phyloP scores from a whole-genome alignment of 2,888 invertebrate species.

The Rhagonycha lutea region DNA sequence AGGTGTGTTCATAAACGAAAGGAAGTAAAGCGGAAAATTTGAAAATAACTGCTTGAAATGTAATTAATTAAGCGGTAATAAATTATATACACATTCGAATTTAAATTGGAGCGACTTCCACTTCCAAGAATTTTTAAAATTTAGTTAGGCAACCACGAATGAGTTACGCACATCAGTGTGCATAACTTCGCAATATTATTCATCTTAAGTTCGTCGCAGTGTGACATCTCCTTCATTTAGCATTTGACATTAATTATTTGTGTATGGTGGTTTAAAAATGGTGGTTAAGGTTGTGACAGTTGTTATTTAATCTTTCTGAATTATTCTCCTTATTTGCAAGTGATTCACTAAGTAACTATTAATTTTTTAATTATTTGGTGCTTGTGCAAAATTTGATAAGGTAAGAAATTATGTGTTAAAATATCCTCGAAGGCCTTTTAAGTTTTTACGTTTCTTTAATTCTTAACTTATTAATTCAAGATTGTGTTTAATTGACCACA shows the following conservation, averaged over 20 bases:
- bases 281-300: background rate
- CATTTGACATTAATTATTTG: background rate
- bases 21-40: no score
- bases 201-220: background rate
- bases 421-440: background rate
- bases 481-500: background rate
- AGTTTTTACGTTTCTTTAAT: background rate
- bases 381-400: background rate
- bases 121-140: no score
- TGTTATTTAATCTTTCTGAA: background rate
- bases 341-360: background rate
- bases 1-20: no score
- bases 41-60: no score
- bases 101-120: no score
- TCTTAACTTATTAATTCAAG: background rate
- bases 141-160: background rate
- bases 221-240: background rate
- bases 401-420: background rate
- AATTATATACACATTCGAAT: no score
- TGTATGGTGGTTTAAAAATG: slow-evolving; percentile 4
- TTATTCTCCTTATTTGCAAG: background rate
- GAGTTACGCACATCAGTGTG: background rate
- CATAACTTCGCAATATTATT: background rate
- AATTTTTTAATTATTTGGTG: background rate
- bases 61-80: no score